Conservation (phyloP, 2,888 invertebrate genomes). For the Pyrrhosoma nymphula region DNA sequence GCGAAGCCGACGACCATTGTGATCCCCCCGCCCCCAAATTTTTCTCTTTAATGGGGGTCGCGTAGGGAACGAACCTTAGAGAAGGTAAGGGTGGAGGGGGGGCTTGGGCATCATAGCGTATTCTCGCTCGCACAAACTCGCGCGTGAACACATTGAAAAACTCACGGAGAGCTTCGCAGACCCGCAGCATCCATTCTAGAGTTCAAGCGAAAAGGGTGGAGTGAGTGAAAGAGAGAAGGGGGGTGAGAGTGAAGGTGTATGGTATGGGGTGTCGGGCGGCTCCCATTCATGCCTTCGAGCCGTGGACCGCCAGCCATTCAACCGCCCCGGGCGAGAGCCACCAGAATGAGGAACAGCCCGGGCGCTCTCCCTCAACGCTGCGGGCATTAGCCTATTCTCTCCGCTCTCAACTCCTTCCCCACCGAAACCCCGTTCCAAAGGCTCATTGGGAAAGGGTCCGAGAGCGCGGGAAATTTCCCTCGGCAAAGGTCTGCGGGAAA, state of each 20-base stretch:
- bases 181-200: not conserved
- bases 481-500: no score
- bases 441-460: not conserved
- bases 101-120: not conserved
- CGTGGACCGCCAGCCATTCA: not conserved
- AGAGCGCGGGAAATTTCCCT: no score
- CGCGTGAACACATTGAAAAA: not conserved
- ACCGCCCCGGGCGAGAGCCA: not conserved
- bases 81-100: no score
- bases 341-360: not conserved
- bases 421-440: not conserved
- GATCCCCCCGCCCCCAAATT: no score
- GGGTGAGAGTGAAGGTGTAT: not conserved
- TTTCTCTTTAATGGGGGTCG: not conserved
- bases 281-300: not conserved
- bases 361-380: not conserved
- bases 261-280: not conserved
- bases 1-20: not conserved
- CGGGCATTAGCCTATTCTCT: constrained; percentile 11
- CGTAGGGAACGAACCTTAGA: not conserved
- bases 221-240: no score
- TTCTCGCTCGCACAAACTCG: not conserved
- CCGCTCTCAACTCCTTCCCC: not conserved
- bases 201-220: not conserved
- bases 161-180: not conserved